Evolutionary conservation across 2,797 vertebrate species (phyloP).

Genomic region (Anguilla marmorata): DNA sequence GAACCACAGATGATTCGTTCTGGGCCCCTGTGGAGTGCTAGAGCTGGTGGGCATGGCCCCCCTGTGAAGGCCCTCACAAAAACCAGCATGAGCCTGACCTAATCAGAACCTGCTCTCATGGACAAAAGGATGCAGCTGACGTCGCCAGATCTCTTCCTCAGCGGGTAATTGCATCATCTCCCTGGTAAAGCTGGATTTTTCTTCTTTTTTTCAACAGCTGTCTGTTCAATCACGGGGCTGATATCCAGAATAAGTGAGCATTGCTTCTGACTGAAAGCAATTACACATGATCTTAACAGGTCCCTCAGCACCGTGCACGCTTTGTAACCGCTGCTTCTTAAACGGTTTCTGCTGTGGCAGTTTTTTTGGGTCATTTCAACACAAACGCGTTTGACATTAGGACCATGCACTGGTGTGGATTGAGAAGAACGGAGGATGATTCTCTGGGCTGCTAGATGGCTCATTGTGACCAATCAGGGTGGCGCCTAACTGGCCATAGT

Average conservation of each 20-base stretch:
- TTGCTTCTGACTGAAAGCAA: not conserved
- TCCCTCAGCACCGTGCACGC: not conserved
- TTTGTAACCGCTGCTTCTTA: not conserved
- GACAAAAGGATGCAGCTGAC: not conserved
- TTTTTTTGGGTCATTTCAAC: not conserved
- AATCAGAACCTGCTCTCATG: not conserved
- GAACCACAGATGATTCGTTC: not conserved
- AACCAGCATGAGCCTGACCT: not conserved
- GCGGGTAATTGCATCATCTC: constrained; percentile 23
- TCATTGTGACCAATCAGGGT: not conserved
- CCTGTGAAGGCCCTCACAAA: not conserved
- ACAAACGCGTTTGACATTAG: not conserved
- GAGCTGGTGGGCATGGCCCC: not conserved
- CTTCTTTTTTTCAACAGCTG: not conserved
- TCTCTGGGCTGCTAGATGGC: not conserved
- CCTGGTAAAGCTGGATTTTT: not conserved
- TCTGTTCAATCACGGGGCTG: not conserved
- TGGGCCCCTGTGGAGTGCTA: not conserved
- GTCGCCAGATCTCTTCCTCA: constrained; percentile 12
- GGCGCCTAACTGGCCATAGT: not conserved
- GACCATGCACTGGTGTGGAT: not conserved
- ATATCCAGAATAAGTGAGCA: not conserved
- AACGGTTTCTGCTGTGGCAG: not conserved
- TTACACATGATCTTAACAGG: not conserved
- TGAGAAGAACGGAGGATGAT: not conserved